Evolutionary conservation across 1,140 invertebrate species (phyloP).

Genomic region (Lasioglossum baleicum): DNA sequence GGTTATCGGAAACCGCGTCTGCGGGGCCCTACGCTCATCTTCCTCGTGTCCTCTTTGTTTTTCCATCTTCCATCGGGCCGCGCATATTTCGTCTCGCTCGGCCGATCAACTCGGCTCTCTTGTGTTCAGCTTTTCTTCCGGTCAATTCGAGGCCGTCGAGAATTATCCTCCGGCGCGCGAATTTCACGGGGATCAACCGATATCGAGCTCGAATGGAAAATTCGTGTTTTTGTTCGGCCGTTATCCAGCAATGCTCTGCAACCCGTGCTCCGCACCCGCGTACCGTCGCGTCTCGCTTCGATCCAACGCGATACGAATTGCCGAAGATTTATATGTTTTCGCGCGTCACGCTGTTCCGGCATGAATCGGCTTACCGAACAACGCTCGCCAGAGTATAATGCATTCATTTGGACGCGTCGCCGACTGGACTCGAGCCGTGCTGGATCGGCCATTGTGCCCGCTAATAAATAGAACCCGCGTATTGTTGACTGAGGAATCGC

Average conservation of each 20-base stretch:
- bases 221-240: constrained; percentile 38
- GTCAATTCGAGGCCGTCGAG: constrained; percentile 37
- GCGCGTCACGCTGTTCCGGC: constrained; percentile 28
- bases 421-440: background rate
- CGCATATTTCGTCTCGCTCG: constrained; percentile 10
- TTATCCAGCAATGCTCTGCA: background rate
- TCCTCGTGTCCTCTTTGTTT: background rate
- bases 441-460: constrained; percentile 1
- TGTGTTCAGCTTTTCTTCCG: constrained; percentile 25
- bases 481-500: background rate
- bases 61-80: background rate
- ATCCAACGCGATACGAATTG: background rate
- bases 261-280: too few species aligned
- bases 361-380: constrained; percentile 36
- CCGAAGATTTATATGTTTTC: constrained; percentile 44
- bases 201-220: constrained; percentile 38
- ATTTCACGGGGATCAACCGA: background rate
- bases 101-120: background rate
- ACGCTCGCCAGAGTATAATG: constrained; percentile 11
- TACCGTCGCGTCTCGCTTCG: background rate
- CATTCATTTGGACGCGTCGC: constrained; percentile 14
- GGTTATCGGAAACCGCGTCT: constrained; percentile 60
- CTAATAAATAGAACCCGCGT: background rate
- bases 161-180: constrained; percentile 25
- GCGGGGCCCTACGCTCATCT: constrained; percentile 37